Evolutionary conservation across 2,888 invertebrate species (phyloP), one percentile per base, ranked within the genome.

Genomic region (Lymantria dispar): DNA sequence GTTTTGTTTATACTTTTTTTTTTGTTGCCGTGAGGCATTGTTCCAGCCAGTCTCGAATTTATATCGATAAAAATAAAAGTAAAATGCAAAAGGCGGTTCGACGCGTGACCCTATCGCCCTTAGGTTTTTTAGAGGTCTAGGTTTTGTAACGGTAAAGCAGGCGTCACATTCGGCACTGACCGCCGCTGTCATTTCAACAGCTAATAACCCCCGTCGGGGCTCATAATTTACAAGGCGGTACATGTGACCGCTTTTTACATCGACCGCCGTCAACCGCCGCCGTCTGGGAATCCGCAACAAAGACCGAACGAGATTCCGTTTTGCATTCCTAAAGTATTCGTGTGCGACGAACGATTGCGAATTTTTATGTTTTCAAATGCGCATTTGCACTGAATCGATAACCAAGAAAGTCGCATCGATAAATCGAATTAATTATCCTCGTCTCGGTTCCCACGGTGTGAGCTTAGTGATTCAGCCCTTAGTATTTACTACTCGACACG

Each of bases 261-360:
- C 71, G 54, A 43, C 64, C 70, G 70, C 64, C 74, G 72, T 72
- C 76, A 60, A 57, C 55, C 58, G 60, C 82, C 83, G 82, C 78
- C 81, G 91, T 91, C 91, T 91, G 91, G 85, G 91, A 90, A 91
- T 91, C 90, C 76, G 80, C 80, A 81, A 85, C 89, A 86, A 88
- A 88, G 90, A 82, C 73, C 77, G 70, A 70, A 72, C 81, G 76
- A 81, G 81, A 89, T 88, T 87, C 88, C 87, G 83, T 79, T 86
- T 86, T 85, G 87, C 87, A 88, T 91, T 88, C 89, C 85, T 66
- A 71, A 62, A 61, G 82, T 78, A 76, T 81, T 78, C 80, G 80
- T 76, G 78, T 75, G 79, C 74, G 79, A 71, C 74, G 74, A 67
- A 65, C 73, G 76, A 73, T 73, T 72, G 72, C 74, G 78, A 70